Conservation (phyloP, 2,113 vertebrate species). For the Campylomormyrus tamandua region DNA sequence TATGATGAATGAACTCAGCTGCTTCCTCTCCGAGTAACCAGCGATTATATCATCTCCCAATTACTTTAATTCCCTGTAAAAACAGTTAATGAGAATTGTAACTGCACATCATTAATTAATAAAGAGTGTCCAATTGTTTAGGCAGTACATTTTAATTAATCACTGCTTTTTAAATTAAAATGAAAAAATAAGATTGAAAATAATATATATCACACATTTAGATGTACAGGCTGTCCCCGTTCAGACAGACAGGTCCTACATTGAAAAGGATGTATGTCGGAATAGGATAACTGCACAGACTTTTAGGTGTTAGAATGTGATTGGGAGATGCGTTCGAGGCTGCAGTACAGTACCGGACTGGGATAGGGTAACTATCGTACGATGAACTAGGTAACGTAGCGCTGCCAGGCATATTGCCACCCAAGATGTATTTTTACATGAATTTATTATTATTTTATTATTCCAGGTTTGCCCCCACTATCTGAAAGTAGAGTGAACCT, state of each 20-base stretch:
- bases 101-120: background rate
- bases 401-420: background rate
- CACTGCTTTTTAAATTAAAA: background rate
- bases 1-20: background rate
- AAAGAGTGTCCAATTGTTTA: background rate
- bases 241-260: background rate
- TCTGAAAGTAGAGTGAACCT: background rate
- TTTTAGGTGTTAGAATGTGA: background rate
- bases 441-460: background rate
- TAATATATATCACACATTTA: background rate
- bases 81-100: background rate
- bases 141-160: background rate
- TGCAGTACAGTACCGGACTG: background rate
- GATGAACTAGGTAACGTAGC: background rate
- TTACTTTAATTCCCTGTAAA: background rate
- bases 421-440: background rate
- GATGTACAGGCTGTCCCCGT: background rate
- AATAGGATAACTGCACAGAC: background rate
- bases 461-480: background rate
- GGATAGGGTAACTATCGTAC: background rate
- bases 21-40: background rate
- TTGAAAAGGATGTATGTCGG: background rate
- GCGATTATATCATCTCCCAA: background rate
- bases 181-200: background rate
- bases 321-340: background rate